Conservation (phyloP, 2,113 vertebrate genomes). For the Eulacestoma nigropectus region DNA sequence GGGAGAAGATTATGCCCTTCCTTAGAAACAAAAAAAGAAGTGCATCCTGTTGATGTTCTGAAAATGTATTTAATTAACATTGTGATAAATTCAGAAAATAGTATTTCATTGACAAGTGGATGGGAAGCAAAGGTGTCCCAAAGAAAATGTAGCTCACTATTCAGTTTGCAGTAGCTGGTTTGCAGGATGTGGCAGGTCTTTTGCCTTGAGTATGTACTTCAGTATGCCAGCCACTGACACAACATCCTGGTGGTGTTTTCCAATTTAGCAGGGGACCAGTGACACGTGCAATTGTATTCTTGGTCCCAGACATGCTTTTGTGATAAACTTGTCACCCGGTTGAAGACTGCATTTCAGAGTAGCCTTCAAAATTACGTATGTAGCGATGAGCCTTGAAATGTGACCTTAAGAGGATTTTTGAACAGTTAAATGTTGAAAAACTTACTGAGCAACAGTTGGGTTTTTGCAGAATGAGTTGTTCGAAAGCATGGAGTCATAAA, state of each 20-base stretch:
- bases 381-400: not conserved
- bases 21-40: not conserved
- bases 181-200: not conserved
- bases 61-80: not conserved
- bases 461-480: not conserved
- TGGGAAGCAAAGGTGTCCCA: not conserved
- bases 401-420: not conserved
- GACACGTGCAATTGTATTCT: not conserved
- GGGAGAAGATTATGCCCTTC: not conserved
- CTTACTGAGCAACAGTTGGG: accelerated
- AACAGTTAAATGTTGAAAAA: not conserved
- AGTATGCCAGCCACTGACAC: not conserved
- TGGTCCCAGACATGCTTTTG: not conserved
- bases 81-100: not conserved
- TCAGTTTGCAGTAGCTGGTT: not conserved
- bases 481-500: not conserved
- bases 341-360: not conserved
- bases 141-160: not conserved
- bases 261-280: not conserved
- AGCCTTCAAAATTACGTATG: not conserved
- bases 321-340: not conserved
- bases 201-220: not conserved
- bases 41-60: not conserved
- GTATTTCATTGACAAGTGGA: not conserved
- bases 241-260: not conserved